Base-by-base conservation (phyloP, 2,888 invertebrate genomes). In the Drosophila aldrichi region DNA sequence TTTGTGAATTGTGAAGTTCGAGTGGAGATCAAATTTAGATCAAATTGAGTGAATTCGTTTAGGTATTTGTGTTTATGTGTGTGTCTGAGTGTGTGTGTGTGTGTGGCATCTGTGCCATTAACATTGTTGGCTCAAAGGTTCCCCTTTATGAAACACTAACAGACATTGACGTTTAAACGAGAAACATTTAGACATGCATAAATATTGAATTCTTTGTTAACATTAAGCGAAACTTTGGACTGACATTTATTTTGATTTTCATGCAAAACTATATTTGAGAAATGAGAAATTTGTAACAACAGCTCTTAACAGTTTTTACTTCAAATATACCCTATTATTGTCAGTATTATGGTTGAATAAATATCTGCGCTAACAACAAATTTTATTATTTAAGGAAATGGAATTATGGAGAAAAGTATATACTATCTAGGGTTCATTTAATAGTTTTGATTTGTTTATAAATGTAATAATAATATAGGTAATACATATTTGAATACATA, bases 1-100 rank as follows among this genome's bases (percentile, higher is more conserved):
- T 22, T 44, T 58, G 22, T 58, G 29, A 48, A 29, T 18, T 49
- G 57, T 65, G 73, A 32, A 20, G 20, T 29, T 38, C 43, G 58
- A 41, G 5, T 61, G 41, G 41, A 5, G 41, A 5, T 46, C 41
- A 55, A 36, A 43, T 29, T 38, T 40, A 49, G 48, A n/a, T 29
- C 36, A 48, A 60, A 60, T 40, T 69, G 44, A 20, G 46, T 12
- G 22, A 34, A 16, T 29, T 40, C 8, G 9, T 2, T 40, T 40
- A n/a, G 16, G 29, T 25, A 18, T 12, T 10, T 32, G 8, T 6
- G 20, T 22, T 22, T 1, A 34, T 3, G 12, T 10, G 34, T 34
- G 34, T 34, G 41, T 9, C 2, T 43, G n/a, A 56, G 38, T 40
- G 8, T n/a, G 40, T 40, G 22, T 51, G 3, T 56, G 29, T 44